Conservation (phyloP, 2,888 invertebrate genomes). For the Andrena camellia region DNA sequence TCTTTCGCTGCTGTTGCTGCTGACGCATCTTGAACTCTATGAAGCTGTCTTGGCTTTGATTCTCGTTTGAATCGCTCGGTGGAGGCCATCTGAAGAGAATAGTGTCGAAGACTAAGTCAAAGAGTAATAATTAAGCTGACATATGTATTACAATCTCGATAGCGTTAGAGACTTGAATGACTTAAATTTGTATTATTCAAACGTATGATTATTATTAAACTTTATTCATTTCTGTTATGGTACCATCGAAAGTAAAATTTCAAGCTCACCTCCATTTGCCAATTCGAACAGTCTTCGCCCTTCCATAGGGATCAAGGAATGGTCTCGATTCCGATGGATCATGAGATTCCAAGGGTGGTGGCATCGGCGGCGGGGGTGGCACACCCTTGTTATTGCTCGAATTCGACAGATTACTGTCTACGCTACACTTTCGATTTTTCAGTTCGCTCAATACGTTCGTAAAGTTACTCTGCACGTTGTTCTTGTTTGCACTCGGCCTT, state of each 20-base stretch:
- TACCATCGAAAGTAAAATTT: background rate
- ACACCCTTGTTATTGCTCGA: conserved; percentile 79
- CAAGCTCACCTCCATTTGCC: conserved; percentile 92
- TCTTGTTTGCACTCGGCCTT: conserved; percentile 77
- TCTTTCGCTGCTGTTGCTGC: conserved; percentile 89
- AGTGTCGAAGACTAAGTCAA: background rate
- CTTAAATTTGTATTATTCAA: background rate
- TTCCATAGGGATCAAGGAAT: conserved; percentile 95
- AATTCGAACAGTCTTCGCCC: conserved; percentile 97
- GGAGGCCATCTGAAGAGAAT: conserved; percentile 91
- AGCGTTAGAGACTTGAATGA: too few species aligned
- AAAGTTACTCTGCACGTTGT: conserved; percentile 85
- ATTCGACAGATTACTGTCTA: conserved; percentile 79
- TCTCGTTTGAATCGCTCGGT: conserved; percentile 89
- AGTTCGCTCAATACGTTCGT: conserved; percentile 86
- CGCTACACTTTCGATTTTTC: conserved; percentile 85
- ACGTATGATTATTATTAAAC: background rate
- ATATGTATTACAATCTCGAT: too few species aligned
- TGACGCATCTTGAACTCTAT: conserved; percentile 96
- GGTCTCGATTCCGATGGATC: conserved; percentile 93
- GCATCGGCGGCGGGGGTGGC: conserved; percentile 95
- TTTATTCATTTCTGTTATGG: background rate
- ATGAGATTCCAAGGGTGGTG: conserved; percentile 92
- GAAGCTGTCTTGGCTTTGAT: conserved; percentile 91
- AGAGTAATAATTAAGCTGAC: too few species aligned